Evolutionary conservation across 2,797 vertebrate genomes (phyloP).

Genomic region (Paguma larvata): DNA sequence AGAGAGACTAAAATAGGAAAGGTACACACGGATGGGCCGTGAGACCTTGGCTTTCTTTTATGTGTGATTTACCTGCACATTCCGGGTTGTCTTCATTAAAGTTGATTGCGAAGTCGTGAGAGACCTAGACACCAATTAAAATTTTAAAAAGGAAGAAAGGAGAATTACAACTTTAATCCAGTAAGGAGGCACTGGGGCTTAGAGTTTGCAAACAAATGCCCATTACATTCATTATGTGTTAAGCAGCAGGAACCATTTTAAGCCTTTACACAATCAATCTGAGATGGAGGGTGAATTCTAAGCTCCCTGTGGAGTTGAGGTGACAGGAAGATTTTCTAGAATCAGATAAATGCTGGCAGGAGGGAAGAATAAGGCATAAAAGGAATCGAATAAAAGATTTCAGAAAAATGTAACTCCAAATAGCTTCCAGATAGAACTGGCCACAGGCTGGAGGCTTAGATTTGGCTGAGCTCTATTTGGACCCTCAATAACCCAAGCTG

Average conservation of each 20-base stretch:
- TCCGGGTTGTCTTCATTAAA: constrained; percentile 99
- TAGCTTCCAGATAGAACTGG: not conserved
- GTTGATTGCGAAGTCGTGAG: constrained; percentile 99
- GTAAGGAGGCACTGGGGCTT: constrained; percentile 70
- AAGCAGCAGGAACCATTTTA: constrained; percentile 76
- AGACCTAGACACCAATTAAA: constrained; percentile 91
- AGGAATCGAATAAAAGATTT: not conserved
- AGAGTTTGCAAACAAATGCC: constrained; percentile 74
- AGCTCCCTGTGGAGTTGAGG: constrained; percentile 69
- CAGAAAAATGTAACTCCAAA: constrained; percentile 51
- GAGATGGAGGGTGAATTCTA: constrained; percentile 66
- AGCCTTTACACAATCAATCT: constrained; percentile 72
- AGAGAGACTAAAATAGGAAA: not conserved
- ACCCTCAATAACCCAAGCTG: not conserved
- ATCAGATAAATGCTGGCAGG: constrained; percentile 75
- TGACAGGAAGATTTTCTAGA: constrained; percentile 70
- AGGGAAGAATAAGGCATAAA: constrained; percentile 14
- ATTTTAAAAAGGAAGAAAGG: constrained; percentile 74
- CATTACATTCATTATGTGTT: constrained; percentile 69
- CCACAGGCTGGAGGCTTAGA: not conserved
- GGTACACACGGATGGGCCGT: fast-evolving
- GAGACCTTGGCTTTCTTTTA: not conserved
- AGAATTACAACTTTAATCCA: constrained; percentile 80
- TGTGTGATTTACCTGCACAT: constrained; percentile 94
- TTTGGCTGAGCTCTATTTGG: constrained; percentile 35